Evolutionary conservation across 2,888 invertebrate genomes (phyloP).

Genomic region (Microctonus brassicae): DNA sequence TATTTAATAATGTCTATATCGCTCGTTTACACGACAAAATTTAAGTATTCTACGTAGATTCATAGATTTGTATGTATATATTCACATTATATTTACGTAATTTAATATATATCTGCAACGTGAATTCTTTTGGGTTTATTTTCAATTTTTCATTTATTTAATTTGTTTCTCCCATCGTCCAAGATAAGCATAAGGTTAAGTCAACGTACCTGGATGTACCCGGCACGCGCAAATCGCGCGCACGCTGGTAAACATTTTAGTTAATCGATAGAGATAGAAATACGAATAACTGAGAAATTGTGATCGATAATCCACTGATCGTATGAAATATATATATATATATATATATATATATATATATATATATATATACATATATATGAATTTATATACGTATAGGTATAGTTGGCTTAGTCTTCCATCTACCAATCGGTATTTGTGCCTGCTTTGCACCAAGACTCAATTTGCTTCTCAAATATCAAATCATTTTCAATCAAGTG

Average conservation of each 20-base stretch:
- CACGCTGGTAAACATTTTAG: not conserved
- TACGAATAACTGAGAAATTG: constrained; percentile 30
- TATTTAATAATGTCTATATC: no score
- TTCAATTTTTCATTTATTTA: not conserved
- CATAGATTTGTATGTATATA: no score
- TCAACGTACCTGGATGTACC: constrained; percentile 23
- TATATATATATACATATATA: no score
- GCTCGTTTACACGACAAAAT: no score
- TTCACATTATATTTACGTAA: no score
- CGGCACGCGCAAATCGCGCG: constrained; percentile 17
- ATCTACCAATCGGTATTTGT: constrained; percentile 17
- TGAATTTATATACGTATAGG: no score
- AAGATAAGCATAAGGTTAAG: not conserved
- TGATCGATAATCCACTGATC: constrained; percentile 24
- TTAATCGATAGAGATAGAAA: constrained; percentile 12
- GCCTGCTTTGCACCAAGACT: constrained; percentile 18
- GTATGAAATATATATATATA: no score
- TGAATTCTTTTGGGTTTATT: no score
- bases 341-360: no score
- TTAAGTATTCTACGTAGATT: no score
- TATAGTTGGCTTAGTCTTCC: not conserved
- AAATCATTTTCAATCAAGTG: not conserved
- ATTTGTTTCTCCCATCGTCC: not conserved
- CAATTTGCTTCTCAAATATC: not conserved
- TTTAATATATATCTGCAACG: no score